Percentiles rank a stretch among this genome's conserved stretches.
Conservation (phyloP, 2,113 vertebrate genomes). For the Limnothrissa miodon region DNA sequence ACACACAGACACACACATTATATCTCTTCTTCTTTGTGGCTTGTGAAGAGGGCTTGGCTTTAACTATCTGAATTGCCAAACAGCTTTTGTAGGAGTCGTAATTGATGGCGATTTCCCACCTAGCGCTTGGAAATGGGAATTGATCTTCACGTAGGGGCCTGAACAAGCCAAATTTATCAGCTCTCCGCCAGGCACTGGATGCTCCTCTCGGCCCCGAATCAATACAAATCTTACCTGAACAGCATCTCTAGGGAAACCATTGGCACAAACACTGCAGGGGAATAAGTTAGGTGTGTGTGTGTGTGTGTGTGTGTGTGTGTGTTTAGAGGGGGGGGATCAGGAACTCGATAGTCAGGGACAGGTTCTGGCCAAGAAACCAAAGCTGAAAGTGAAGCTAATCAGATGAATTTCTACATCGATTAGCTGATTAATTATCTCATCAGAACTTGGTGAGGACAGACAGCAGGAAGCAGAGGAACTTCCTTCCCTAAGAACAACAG, state of each 20-base stretch:
- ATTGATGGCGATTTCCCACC: constrained; percentile 38
- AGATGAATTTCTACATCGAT: neutral
- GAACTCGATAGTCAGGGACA: neutral
- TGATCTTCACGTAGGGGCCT: constrained; percentile 21
- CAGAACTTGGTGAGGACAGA: neutral
- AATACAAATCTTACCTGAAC: constrained; percentile 34
- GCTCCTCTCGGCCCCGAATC: constrained; percentile 24
- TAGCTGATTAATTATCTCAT: constrained; percentile 17
- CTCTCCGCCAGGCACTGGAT: constrained; percentile 24
- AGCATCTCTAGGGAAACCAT: constrained; percentile 36
- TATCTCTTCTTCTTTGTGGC: neutral
- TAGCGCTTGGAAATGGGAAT: constrained; percentile 32
- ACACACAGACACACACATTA: neutral
- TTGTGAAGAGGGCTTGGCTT: neutral
- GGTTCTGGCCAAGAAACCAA: neutral
- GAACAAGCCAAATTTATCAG: constrained; percentile 42
- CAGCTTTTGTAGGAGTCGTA: constrained; percentile 31
- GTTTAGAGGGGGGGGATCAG: neutral
- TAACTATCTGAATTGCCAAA: neutral
- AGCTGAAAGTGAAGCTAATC: constrained; percentile 7
- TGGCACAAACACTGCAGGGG: constrained; percentile 16
- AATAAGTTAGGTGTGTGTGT: neutral
- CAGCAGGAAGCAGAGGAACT: neutral
- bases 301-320: neutral
- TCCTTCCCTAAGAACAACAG: neutral